phyloP scores from a whole-genome alignment of 2,113 vertebrate species.

The Phyllostomus discolor region DNA sequence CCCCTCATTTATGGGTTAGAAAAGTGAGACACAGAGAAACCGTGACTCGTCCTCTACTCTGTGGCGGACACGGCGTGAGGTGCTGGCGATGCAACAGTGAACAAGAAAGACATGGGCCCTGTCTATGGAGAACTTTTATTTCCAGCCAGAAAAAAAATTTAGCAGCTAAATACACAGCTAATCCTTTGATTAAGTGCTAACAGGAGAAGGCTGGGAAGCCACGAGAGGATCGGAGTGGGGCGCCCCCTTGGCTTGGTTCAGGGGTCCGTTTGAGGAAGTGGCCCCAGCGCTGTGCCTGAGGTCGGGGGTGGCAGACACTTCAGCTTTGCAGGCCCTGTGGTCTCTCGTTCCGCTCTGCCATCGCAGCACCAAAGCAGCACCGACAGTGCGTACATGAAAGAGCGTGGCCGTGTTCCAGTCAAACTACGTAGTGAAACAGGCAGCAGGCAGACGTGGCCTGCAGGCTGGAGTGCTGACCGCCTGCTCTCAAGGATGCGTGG shows the following conservation, averaged over 20 bases:
- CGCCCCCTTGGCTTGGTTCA: too few relatives aligned
- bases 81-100: neutral
- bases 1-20: neutral
- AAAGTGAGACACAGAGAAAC: neutral
- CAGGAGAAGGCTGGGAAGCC: neutral
- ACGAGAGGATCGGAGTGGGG: neutral
- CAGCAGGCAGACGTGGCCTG: neutral
- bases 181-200: neutral
- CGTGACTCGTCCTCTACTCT: too few relatives aligned
- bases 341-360: neutral
- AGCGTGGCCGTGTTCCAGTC: neutral
- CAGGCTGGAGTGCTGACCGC: neutral
- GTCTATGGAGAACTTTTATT: neutral
- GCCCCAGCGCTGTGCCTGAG: neutral
- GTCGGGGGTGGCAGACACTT: neutral
- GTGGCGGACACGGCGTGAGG: fast-evolving
- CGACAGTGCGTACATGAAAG: neutral
- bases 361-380: too few relatives aligned
- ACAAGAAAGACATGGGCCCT: neutral
- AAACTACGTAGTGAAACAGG: neutral
- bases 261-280: neutral
- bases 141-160: neutral
- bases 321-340: neutral
- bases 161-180: neutral
- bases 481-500: neutral